Base-by-base conservation (phyloP, 2,797 vertebrate genomes). In the Catharus ustulatus region DNA sequence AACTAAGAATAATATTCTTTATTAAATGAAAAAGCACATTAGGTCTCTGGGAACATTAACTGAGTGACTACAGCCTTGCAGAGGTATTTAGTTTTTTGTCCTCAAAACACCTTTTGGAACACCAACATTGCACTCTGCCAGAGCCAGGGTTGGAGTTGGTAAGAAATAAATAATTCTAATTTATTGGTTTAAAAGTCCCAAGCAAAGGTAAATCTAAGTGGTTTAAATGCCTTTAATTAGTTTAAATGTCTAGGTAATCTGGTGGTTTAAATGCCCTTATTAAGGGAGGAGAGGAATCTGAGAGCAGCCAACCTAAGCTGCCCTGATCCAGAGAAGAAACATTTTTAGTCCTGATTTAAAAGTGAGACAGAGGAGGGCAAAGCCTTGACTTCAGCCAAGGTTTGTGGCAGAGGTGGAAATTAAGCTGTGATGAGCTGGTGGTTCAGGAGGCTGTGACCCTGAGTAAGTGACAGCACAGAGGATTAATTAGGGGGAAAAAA, bases 401-500 rank as follows among this genome's bases (percentile, higher is more conserved):
- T 64, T 85, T 78, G 51, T 79, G 66, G 59, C 69, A 59, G 18
- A 85, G 79, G 36, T 49, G 40, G 76, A 48, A 43, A 58, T 42
- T 5, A 48, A 72, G 8, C 46, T 71, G 24, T 30, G 32, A 22
- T 19, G 29, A 3, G 11, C 15, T 64, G 40, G 18, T 78, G 71
- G 49, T 36, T 77, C 55, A 34, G 58, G 24, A 46, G 77, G 42
- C 45, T 46, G 5, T 64, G 86, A 29, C 43, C 52, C 4, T 21
- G 72, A 34, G 51, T 36, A 18, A 51, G 38, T 66, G 89, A 61
- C n/a, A 75, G 82, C 48, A 40, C 67, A 55, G 71, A 69, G 48
- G 15, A 8, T 73, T 36, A 9, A 30, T 71, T 40, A 66, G 51
- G 51, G 13, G 4, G 3, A 24, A 72, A 80, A 14, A 0, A 1